Evolutionary conservation across 2,888 invertebrate species (phyloP).

Genomic region (Falcaria lacertinaria): DNA sequence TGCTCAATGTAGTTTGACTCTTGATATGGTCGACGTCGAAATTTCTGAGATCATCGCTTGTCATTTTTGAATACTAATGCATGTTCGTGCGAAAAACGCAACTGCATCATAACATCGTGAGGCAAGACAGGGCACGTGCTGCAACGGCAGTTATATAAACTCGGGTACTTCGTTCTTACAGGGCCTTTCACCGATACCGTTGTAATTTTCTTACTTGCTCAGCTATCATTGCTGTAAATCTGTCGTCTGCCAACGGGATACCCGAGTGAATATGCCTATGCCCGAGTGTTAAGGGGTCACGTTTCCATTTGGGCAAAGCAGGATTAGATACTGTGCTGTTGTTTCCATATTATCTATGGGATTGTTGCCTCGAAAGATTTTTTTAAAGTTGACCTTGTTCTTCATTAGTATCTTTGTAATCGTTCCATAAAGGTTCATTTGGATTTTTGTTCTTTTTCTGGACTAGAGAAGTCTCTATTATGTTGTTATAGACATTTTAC

Average conservation of each 20-base stretch:
- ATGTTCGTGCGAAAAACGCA: constrained; percentile 22
- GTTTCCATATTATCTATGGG: no score
- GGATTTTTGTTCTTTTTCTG: no score
- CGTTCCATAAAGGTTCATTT: no score
- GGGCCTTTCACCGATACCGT: constrained; percentile 57
- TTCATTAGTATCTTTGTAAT: no score
- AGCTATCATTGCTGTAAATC: constrained; percentile 48
- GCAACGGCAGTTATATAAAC: constrained; percentile 39
- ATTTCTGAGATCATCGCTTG: constrained; percentile 32
- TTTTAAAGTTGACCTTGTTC: no score
- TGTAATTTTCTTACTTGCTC: constrained; percentile 51
- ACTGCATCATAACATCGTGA: constrained; percentile 25
- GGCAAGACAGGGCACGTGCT: constrained; percentile 33
- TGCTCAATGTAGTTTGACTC: constrained; percentile 13
- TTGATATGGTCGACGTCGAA: constrained; percentile 20
- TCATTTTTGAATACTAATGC: constrained; percentile 29
- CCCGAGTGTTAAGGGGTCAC: no score
- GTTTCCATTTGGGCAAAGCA: no score
- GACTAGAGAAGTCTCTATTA: no score
- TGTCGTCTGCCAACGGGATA: constrained; percentile 37
- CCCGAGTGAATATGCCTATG: constrained; percentile 9
- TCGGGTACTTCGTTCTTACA: constrained; percentile 37
- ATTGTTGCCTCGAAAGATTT: no score
- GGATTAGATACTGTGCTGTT: no score
- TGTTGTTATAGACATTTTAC: no score